Evolutionary conservation across 2,888 invertebrate genomes (phyloP).

Genomic region (Syrista parreyssii): DNA sequence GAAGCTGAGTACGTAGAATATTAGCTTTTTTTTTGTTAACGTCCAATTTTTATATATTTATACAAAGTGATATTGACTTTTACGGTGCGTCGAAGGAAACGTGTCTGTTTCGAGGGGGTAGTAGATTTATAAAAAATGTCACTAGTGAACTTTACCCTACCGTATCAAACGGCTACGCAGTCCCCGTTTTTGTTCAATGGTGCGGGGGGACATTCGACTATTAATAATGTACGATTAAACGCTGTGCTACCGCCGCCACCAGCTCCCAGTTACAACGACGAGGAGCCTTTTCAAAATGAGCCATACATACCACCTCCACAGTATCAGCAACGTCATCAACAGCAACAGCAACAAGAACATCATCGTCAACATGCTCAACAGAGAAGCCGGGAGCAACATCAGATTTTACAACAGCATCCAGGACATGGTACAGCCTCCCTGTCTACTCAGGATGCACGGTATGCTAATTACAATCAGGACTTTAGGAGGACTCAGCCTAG

Average conservation of each 20-base stretch:
- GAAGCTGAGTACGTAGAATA: not conserved
- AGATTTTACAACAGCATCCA: constrained; percentile 24
- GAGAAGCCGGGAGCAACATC: constrained; percentile 14
- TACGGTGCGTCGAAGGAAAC: not conserved
- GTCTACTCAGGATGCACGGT: constrained; percentile 45
- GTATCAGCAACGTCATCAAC: constrained; percentile 48
- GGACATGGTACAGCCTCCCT: constrained; percentile 30
- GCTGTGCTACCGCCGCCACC: constrained; percentile 50
- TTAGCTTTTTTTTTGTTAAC: not conserved
- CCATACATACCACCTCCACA: constrained; percentile 51
- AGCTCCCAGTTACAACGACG: constrained; percentile 43
- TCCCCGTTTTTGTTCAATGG: constrained; percentile 55
- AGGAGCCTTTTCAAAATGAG: constrained; percentile 47
- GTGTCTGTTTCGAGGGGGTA: not conserved
- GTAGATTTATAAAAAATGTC: constrained; percentile 44
- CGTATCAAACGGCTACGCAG: constrained; percentile 57
- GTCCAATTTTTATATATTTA: not conserved
- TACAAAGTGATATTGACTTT: not conserved
- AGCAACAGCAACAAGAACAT: constrained; percentile 23
- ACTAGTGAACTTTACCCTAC: constrained; percentile 58
- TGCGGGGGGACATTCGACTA: constrained; percentile 40
- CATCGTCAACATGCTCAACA: constrained; percentile 16
- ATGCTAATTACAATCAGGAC: constrained; percentile 50
- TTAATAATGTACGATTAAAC: constrained; percentile 53
- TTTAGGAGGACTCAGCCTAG: constrained; percentile 42